phyloP scores from a whole-genome alignment of 2,888 invertebrate species.

The Glyphotaelius pellucidus region DNA sequence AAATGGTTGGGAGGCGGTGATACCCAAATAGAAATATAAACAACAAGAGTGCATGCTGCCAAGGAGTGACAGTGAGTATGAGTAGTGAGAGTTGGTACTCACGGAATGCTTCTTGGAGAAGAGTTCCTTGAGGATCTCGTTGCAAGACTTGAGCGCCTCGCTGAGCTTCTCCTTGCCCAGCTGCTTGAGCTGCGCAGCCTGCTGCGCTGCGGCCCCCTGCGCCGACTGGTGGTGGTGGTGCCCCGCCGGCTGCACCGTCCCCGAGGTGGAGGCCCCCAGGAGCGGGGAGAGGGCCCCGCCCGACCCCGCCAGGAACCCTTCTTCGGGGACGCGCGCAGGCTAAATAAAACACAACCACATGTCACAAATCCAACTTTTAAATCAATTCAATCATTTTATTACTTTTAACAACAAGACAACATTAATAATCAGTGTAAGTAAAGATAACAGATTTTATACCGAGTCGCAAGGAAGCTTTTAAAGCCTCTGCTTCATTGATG shows the following conservation, averaged over 20 bases:
- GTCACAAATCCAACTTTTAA: background rate
- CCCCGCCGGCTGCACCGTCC: slow-evolving; percentile 72
- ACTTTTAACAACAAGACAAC: too few species aligned
- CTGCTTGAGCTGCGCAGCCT: slow-evolving; percentile 76
- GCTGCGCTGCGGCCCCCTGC: slow-evolving; percentile 68
- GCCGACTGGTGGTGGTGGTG: slow-evolving; percentile 73
- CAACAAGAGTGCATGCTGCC: too few species aligned
- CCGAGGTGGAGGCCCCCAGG: slow-evolving; percentile 55
- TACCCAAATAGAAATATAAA: background rate
- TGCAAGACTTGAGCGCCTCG: slow-evolving; percentile 92
- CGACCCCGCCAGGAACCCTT: slow-evolving; percentile 70
- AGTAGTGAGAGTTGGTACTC: slow-evolving; percentile 71
- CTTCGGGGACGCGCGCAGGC: slow-evolving; percentile 73
- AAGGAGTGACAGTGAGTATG: background rate
- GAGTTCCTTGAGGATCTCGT: slow-evolving; percentile 93
- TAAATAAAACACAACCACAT: slow-evolving; percentile 63
- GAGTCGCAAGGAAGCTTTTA: too few species aligned
- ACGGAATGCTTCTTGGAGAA: slow-evolving; percentile 95
- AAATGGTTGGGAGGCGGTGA: too few species aligned
- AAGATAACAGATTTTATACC: too few species aligned
- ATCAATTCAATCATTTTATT: too few species aligned
- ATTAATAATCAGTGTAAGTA: too few species aligned
- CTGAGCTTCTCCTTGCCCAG: slow-evolving; percentile 92
- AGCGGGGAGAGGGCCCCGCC: slow-evolving; percentile 51
- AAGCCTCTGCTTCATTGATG: too few species aligned